A percentile compares a stretch with the other conserved stretches of the same genome.
Conservation (phyloP, 2,888 invertebrate genomes). For the Phaonia tiefii region DNA sequence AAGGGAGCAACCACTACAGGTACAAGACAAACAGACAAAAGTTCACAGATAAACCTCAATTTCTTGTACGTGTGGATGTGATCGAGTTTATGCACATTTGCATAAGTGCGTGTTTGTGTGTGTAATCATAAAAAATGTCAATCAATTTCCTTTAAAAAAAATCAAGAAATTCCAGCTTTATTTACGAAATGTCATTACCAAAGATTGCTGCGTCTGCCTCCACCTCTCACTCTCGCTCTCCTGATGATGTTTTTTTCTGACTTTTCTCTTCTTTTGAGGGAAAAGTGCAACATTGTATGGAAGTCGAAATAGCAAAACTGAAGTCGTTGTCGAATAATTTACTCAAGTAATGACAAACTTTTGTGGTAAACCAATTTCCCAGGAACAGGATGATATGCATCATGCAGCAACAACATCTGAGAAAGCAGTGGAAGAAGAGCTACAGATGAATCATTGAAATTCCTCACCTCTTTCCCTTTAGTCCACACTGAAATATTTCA, state of each 20-base stretch:
- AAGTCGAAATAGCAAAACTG: background rate
- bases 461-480: constrained; percentile 20
- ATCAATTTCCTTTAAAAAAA: constrained; percentile 52
- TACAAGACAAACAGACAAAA: background rate
- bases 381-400: constrained; percentile 63
- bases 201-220: constrained; percentile 23
- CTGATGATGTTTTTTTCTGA: constrained; percentile 7
- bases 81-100: background rate
- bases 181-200: constrained; percentile 46
- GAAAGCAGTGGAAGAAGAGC: background rate
- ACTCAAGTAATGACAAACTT: constrained; percentile 66
- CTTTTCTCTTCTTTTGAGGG: constrained; percentile 34
- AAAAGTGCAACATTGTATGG: constrained; percentile 42
- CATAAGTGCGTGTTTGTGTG: constrained; percentile 8
- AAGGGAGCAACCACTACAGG: background rate
- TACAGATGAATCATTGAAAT: constrained; percentile 37
- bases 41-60: constrained; percentile 17
- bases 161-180: constrained; percentile 25
- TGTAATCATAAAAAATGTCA: constrained; percentile 53
- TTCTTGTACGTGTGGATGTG: background rate
- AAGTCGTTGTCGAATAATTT: constrained; percentile 58
- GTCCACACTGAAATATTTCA: constrained; percentile 34
- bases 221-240: no score
- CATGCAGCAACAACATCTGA: constrained; percentile 49
- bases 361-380: constrained; percentile 66